Evolutionary conservation across 2,888 invertebrate genomes (phyloP).

Genomic region (Lepas anatifera): DNA sequence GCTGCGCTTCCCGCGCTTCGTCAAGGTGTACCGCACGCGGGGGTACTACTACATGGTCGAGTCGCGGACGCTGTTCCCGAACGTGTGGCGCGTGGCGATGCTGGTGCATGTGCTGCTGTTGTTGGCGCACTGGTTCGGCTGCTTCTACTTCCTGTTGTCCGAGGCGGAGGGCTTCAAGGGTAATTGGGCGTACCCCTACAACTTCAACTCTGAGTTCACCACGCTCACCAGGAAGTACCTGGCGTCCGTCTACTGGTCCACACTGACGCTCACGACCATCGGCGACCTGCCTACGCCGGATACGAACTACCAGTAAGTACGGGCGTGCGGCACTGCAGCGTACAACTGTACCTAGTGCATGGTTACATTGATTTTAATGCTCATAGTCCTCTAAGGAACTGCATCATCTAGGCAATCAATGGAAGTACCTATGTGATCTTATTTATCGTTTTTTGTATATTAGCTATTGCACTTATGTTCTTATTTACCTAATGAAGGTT

Average conservation of each 20-base stretch:
- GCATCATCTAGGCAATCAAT: no score
- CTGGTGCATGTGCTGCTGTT: slow-evolving; percentile 87
- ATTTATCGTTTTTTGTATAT: no score
- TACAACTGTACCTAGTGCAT: no score
- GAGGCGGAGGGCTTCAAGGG: slow-evolving; percentile 72
- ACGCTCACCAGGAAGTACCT: slow-evolving; percentile 84
- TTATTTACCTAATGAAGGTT: no score
- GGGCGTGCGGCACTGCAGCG: no score
- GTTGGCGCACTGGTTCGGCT: slow-evolving; percentile 94
- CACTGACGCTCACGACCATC: slow-evolving; percentile 86
- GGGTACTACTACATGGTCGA: slow-evolving; percentile 93
- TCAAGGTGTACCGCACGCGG: slow-evolving; percentile 83
- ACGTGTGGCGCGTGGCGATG: slow-evolving; percentile 90
- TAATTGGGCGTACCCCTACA: slow-evolving; percentile 35
- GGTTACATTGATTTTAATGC: no score
- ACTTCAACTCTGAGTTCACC: slow-evolving; percentile 51
- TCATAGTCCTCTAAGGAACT: no score
- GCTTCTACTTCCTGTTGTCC: slow-evolving; percentile 88
- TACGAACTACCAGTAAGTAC: slow-evolving; percentile 88
- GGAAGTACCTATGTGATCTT: no score
- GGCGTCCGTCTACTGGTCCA: slow-evolving; percentile 93
- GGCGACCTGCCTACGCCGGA: slow-evolving; percentile 92
- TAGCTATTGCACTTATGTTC: no score
- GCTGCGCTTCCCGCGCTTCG: slow-evolving; percentile 58
- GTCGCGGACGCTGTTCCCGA: slow-evolving; percentile 88